These are phyloP conservation scores for Dendroctonus valens DNA, from an alignment of 1,140 invertebrate species.

Conservation along the genomic window DNA sequence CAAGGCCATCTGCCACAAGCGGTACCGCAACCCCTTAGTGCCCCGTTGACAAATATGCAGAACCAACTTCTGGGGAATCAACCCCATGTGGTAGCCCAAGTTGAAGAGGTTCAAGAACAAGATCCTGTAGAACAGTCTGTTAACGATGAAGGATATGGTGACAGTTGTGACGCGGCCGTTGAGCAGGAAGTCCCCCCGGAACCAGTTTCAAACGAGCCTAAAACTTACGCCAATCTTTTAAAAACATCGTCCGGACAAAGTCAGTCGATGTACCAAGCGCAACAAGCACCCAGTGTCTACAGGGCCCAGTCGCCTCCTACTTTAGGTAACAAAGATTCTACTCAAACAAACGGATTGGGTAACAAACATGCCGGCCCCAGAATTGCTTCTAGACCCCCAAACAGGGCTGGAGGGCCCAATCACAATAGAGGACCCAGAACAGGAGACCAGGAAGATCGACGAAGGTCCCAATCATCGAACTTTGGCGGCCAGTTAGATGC, in stretches of 20 bases:
- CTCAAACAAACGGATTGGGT: conserved; percentile 16
- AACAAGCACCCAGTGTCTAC: conserved; percentile 15
- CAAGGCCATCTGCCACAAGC: conserved; percentile 38
- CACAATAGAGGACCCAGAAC: conserved; percentile 21
- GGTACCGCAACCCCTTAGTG: conserved; percentile 27
- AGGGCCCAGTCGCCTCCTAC: conserved; percentile 23
- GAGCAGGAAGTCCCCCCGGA: conserved; percentile 32
- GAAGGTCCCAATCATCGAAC: conserved; percentile 48
- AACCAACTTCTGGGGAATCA: conserved; percentile 22
- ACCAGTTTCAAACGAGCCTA: conserved; percentile 63
- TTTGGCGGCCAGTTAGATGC: conserved; percentile 65
- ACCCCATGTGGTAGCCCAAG: conserved; percentile 15
- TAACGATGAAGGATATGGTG: conserved; percentile 27
- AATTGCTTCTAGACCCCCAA: conserved; percentile 11
- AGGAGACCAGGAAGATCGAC: conserved; percentile 45
- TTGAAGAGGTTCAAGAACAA: conserved; percentile 34
- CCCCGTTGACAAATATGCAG: conserved; percentile 29
- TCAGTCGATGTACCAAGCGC: conserved; percentile 44
- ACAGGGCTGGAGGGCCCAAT: conserved; percentile 2
- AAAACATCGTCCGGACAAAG: conserved; percentile 52
- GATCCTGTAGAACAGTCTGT: conserved; percentile 26
- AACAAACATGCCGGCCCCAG: conserved; percentile 27
- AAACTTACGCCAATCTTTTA: conserved; percentile 83
- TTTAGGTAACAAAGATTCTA: conserved; percentile 1
- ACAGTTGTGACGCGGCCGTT: conserved; percentile 31